These are phyloP conservation scores for Monarcha castaneiventris DNA, from an alignment of 2,113 vertebrate genomes.

Conservation along the genomic window DNA sequence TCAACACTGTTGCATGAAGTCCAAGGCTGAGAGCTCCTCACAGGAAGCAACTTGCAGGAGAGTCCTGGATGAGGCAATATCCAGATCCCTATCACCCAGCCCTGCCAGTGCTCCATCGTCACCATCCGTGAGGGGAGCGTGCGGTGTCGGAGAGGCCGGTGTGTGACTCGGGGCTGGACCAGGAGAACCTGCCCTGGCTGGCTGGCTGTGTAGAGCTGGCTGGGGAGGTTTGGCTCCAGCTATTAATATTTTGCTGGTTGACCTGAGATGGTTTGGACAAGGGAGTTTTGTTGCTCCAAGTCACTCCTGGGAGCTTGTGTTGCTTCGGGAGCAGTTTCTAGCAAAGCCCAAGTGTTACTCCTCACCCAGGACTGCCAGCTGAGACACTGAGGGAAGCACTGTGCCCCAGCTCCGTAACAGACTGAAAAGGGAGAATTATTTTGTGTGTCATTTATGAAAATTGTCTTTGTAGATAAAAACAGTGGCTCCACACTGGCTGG, in stretches of 20 bases:
- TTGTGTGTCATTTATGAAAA: background rate
- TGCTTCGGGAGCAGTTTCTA: background rate
- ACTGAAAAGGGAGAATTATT: background rate
- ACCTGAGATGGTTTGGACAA: background rate
- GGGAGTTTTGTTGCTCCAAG: background rate
- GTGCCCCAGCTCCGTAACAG: background rate
- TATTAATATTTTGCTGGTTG: background rate
- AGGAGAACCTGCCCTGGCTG: conserved; percentile 15
- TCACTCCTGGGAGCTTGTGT: background rate
- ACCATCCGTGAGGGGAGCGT: rapidly evolving
- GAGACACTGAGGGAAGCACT: background rate
- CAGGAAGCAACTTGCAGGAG: background rate
- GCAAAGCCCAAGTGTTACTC: background rate
- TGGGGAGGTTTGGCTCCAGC: background rate
- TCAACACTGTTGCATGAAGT: background rate
- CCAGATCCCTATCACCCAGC: background rate
- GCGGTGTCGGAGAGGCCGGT: background rate
- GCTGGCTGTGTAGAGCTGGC: background rate
- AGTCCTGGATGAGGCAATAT: background rate
- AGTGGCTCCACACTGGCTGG: background rate
- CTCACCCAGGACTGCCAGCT: background rate
- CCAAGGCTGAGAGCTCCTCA: background rate
- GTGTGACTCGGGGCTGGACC: background rate
- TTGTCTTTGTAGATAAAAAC: background rate
- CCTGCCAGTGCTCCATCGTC: background rate